Evolutionary conservation across 1,140 invertebrate species (phyloP).

Genomic region (Parapsyche elsis): DNA sequence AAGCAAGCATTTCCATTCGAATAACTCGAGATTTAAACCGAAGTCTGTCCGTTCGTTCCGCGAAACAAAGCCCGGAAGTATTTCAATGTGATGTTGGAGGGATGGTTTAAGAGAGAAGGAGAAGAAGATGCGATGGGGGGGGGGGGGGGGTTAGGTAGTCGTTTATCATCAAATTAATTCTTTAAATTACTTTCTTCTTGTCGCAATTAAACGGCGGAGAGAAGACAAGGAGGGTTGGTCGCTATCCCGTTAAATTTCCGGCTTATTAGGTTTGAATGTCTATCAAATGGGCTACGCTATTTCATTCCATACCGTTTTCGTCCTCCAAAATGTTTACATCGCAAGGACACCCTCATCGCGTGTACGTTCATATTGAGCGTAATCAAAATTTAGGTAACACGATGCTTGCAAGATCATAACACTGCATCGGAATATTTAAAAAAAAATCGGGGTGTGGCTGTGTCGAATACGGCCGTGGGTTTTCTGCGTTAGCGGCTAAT

Average conservation of each 20-base stretch:
- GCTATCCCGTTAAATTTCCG: slow-evolving; percentile 18
- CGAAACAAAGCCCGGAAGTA: slow-evolving; percentile 7
- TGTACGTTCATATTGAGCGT: too few relatives aligned
- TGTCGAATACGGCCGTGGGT: too few relatives aligned
- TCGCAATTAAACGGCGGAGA: slow-evolving; percentile 34
- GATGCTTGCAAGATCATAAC: too few relatives aligned
- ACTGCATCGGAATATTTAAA: too few relatives aligned
- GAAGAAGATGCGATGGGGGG: background rate
- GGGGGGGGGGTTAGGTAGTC: background rate
- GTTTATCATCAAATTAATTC: slow-evolving; percentile 42
- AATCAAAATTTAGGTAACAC: too few relatives aligned
- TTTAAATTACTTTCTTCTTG: slow-evolving; percentile 39
- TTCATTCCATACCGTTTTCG: background rate
- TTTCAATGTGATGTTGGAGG: background rate
- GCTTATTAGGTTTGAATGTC: slow-evolving; percentile 38
- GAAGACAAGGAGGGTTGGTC: background rate
- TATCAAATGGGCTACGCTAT: background rate
- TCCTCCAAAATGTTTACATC: background rate
- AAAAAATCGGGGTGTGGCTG: too few relatives aligned
- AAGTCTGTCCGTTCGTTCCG: background rate
- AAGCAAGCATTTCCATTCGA: background rate
- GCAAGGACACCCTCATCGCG: background rate
- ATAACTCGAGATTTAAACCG: background rate
- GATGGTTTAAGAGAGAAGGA: background rate
- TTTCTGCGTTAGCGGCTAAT: too few relatives aligned